phyloP scores from a whole-genome alignment of 2,888 invertebrate genomes.

The Melitaea athalia region DNA sequence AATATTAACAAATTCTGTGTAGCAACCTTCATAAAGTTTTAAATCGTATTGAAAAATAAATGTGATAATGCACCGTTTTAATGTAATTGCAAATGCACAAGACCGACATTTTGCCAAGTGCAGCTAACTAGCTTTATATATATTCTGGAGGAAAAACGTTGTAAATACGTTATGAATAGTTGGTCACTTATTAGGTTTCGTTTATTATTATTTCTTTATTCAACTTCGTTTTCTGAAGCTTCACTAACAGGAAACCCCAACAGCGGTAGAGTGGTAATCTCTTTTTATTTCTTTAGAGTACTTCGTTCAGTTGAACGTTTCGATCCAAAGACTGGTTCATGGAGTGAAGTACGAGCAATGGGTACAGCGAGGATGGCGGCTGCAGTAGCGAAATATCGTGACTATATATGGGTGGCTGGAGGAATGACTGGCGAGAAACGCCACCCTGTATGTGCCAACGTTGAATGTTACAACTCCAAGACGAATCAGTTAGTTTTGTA shows the following conservation, averaged over 20 bases:
- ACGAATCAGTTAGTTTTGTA: slow-evolving; percentile 79
- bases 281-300: slow-evolving; percentile 63
- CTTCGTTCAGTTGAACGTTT: slow-evolving; percentile 84
- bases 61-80: too few species aligned
- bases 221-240: too few species aligned
- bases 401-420: slow-evolving; percentile 88
- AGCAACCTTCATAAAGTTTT: background rate
- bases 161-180: too few species aligned
- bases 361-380: slow-evolving; percentile 83
- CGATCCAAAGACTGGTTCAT: slow-evolving; percentile 79
- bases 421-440: slow-evolving; percentile 85
- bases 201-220: too few species aligned
- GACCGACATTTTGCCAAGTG: too few species aligned
- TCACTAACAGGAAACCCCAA: too few species aligned
- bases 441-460: slow-evolving; percentile 80
- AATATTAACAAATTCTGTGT: background rate
- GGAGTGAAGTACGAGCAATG: slow-evolving; percentile 84
- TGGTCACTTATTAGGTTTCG: too few species aligned
- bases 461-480: slow-evolving; percentile 85
- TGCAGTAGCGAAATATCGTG: slow-evolving; percentile 83
- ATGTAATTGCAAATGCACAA: too few species aligned
- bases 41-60: background rate
- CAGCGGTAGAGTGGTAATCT: too few species aligned
- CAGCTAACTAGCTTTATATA: too few species aligned
- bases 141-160: too few species aligned